A percentile compares a stretch with the other conserved stretches of the same genome.
phyloP scores from a whole-genome alignment of 2,113 vertebrate species.

The Mobula birostris region DNA sequence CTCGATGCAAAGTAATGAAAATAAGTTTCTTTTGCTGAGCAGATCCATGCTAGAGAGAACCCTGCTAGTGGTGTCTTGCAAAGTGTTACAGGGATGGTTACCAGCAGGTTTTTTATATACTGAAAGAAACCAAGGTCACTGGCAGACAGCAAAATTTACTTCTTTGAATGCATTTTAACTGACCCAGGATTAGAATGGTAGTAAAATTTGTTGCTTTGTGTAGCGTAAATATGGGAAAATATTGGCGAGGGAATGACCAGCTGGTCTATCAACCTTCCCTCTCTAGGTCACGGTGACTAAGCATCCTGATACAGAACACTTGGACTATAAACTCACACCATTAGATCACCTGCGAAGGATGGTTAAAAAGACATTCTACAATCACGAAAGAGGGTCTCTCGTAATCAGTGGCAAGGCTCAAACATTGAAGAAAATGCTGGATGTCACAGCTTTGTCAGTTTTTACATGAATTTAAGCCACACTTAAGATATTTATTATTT shows the following conservation, averaged over 20 bases:
- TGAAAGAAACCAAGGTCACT: no score
- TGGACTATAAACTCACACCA: background rate
- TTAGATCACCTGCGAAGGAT: background rate
- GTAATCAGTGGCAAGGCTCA: background rate
- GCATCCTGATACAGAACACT: background rate
- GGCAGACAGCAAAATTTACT: background rate
- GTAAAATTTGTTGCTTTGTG: background rate
- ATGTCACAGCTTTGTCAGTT: background rate
- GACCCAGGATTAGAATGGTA: background rate
- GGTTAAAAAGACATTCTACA: background rate
- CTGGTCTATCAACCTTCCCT: background rate
- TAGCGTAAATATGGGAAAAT: background rate
- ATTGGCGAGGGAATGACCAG: background rate
- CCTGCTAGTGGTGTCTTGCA: no score
- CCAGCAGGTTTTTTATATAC: no score
- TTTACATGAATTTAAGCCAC: background rate
- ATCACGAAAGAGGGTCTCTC: background rate
- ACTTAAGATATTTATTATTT: background rate
- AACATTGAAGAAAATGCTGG: background rate
- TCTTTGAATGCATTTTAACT: background rate
- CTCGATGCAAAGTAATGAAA: no score
- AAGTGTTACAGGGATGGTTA: no score
- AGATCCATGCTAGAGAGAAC: no score
- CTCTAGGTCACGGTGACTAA: no score
- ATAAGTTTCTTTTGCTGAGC: no score